Percentiles rank a stretch among this genome's conserved stretches.
These are phyloP conservation scores for Sandelia bainsii DNA, from an alignment of 2,797 vertebrate genomes.

Conservation along the genomic window DNA sequence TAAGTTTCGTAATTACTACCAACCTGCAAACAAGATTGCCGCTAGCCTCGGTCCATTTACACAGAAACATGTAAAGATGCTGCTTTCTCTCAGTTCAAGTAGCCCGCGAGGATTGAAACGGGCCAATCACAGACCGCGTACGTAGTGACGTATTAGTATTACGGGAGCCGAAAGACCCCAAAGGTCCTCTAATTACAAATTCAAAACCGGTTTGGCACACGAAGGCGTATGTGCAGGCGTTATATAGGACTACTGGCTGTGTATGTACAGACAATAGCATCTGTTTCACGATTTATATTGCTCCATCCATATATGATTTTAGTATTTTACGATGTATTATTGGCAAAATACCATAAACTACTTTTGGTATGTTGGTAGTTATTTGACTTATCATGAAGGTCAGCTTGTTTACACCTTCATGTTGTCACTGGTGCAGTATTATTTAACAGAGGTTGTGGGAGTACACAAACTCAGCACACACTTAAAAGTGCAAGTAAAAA, in stretches of 20 bases:
- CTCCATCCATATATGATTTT: background rate
- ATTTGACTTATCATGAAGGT: too few relatives aligned
- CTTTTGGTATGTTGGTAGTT: too few relatives aligned
- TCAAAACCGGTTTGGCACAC: conserved; percentile 63
- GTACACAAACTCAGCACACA: too few relatives aligned
- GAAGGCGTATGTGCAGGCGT: background rate
- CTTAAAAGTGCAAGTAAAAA: too few relatives aligned
- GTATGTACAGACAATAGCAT: background rate
- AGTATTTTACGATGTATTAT: background rate
- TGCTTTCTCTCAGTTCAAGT: conserved; percentile 91
- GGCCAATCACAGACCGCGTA: conserved; percentile 84
- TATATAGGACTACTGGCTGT: background rate
- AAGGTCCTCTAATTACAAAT: conserved; percentile 60
- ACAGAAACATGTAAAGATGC: conserved; percentile 20
- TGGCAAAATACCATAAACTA: background rate
- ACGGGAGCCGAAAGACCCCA: conserved; percentile 62
- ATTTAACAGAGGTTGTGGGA: too few relatives aligned
- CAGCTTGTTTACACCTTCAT: too few relatives aligned
- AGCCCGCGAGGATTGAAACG: conserved; percentile 99
- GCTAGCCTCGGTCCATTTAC: conserved; percentile 47
- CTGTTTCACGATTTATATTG: background rate
- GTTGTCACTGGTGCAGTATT: too few relatives aligned
- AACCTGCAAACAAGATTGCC: conserved; percentile 36
- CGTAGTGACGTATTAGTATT: conserved; percentile 42
- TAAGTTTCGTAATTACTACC: background rate